Conservation (phyloP, 2,888 invertebrate genomes). For the Campoletis raptor region DNA sequence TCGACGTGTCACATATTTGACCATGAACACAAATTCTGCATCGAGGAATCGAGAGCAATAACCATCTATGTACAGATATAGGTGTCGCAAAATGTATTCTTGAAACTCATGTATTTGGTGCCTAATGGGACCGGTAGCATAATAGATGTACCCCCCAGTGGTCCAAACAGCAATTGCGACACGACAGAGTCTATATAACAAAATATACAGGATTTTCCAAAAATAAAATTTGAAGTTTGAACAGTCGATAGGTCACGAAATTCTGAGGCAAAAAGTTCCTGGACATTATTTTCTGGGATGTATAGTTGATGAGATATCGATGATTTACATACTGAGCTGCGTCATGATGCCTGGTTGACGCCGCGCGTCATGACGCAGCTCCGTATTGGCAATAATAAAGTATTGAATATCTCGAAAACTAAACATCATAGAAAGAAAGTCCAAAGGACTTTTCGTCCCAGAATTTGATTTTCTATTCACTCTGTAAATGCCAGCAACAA, state of each 20-base stretch:
- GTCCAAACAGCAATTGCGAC: slow-evolving; percentile 31
- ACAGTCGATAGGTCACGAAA: neutral
- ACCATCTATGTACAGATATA: slow-evolving; percentile 27
- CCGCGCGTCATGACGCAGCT: neutral
- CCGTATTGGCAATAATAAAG: neutral
- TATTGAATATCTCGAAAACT: neutral
- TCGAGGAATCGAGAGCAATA: slow-evolving; percentile 38
- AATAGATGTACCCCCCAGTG: slow-evolving; percentile 34
- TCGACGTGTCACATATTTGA: slow-evolving; percentile 25
- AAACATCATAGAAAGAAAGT: neutral
- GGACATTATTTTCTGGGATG: neutral
- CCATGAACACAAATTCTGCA: slow-evolving; percentile 21
- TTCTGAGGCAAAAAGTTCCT: neutral
- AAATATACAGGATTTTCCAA: slow-evolving; percentile 3
- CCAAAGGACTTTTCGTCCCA: neutral
- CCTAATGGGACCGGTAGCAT: slow-evolving; percentile 44
- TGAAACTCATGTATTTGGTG: slow-evolving; percentile 24
- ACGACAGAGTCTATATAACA: slow-evolving; percentile 18
- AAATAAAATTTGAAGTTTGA: neutral
- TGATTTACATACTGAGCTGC: too few relatives aligned
- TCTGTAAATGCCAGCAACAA: neutral
- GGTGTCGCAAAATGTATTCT: slow-evolving; percentile 24
- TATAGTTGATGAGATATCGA: neutral
- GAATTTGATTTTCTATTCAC: neutral
- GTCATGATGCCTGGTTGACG: too few relatives aligned